Base-by-base conservation (phyloP, 1,140 invertebrate genomes). In the Delia radicum region DNA sequence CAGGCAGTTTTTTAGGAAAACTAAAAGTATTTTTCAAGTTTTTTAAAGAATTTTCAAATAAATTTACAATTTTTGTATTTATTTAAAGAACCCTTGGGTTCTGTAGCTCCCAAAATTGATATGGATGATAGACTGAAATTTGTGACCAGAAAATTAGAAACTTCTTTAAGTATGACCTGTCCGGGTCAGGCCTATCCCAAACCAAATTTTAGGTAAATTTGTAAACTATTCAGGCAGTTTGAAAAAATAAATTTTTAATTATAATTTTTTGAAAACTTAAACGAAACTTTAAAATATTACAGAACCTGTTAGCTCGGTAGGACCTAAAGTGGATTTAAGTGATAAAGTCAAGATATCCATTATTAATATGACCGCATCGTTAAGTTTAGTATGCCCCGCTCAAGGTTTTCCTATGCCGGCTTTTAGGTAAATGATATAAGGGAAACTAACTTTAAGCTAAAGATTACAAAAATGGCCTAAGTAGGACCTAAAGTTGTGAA, bases 231-330 rank as follows among this genome's bases (percentile, higher is more conserved):
- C 48, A 74, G 28, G 55, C 73, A 33, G 73, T 74, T 62, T 74
- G 62, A 15, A n/a, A 18, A 15, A 48, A 48, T n/a, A 48, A 48
- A 15, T 67, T 67, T 31, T 31, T 3, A 2, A n/a, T 31, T 67
- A 3, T 31, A 4, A 31, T 6, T n/a, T 13, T 15, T 24, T 31
- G 1, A 24, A 27, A 27, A 28, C 3, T n/a, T 63, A 61, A 21
- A 61, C 18, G n/a, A 26, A 15, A 18, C n/a, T 61, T 33, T 62
- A 26, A n/a, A n/a, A n/a, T 79, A 73, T 55, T 79, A 77, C 79
- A 93, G 92, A 93, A 85, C 92, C 92, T 26, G 88, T 93, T 78
- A 91, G 91, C 80, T 92, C 89, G 81, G 90, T 91, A 77, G 88
- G 90, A 55, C 92, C 92, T 27, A 92, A 90, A 86, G 89, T 92